These are phyloP conservation scores for Ifrita kowaldi DNA, from an alignment of 2,113 vertebrate genomes.

Conservation along the genomic window DNA sequence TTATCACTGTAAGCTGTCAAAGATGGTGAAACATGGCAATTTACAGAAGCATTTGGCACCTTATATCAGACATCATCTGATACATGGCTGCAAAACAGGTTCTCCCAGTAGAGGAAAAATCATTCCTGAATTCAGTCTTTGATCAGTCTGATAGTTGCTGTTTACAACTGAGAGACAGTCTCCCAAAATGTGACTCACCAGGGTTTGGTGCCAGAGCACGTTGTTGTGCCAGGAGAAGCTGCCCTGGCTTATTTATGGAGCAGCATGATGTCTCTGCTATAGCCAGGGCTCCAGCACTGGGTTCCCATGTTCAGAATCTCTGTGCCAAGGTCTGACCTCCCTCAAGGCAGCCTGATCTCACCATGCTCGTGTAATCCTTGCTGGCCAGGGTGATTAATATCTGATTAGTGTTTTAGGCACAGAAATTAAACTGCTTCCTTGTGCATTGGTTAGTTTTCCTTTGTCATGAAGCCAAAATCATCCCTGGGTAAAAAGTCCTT, in stretches of 20 bases:
- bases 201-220: background rate
- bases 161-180: background rate
- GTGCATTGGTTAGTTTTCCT: background rate
- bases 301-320: background rate
- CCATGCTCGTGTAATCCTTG: accelerated
- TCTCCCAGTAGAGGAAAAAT: background rate
- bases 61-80: background rate
- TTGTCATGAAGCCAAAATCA: background rate
- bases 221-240: background rate
- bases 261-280: accelerated
- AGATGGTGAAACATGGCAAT: background rate
- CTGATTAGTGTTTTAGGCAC: background rate
- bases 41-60: background rate
- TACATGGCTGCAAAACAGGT: accelerated
- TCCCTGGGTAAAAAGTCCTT: background rate
- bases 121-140: background rate
- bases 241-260: background rate
- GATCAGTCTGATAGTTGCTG: background rate
- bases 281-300: background rate
- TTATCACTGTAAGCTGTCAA: background rate
- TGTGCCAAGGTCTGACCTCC: background rate
- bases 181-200: background rate
- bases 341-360: background rate
- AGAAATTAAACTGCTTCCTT: background rate
- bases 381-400: background rate